phyloP scores from a whole-genome alignment of 2,797 vertebrate genomes.

The Myripristis murdjan region DNA sequence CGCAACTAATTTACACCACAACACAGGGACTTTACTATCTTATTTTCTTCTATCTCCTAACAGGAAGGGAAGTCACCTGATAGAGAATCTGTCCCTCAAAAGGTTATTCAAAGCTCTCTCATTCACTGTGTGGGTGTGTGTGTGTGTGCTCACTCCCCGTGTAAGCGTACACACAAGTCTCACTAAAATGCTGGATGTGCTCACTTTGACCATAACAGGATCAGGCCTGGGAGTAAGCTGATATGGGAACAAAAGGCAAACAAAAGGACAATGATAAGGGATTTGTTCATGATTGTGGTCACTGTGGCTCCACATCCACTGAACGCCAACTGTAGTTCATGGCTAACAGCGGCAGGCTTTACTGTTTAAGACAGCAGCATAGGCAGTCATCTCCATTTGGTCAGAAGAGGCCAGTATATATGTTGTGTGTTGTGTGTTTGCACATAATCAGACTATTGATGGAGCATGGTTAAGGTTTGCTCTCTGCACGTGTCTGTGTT shows the following conservation, averaged over 20 bases:
- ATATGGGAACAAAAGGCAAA: slow-evolving; percentile 19
- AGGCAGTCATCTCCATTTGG: neutral
- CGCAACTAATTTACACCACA: slow-evolving; percentile 24
- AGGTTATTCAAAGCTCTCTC: slow-evolving; percentile 73
- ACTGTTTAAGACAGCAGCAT: neutral
- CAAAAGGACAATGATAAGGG: slow-evolving; percentile 3
- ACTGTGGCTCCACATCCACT: neutral
- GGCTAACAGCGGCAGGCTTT: slow-evolving; percentile 25
- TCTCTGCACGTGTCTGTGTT: neutral
- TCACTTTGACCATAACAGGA: slow-evolving; percentile 8
- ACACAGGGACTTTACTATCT: slow-evolving; percentile 59
- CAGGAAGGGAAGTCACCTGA: slow-evolving; percentile 80
- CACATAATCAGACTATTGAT: neutral
- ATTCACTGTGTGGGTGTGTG: slow-evolving; percentile 31
- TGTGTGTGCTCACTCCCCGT: slow-evolving; percentile 47
- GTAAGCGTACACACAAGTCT: slow-evolving; percentile 39
- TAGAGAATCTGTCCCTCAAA: slow-evolving; percentile 79
- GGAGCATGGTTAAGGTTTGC: neutral
- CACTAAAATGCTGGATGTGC: slow-evolving; percentile 15
- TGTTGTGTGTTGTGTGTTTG: neutral
- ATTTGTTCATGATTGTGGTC: slow-evolving; percentile 2
- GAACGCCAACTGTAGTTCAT: neutral
- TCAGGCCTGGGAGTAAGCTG: slow-evolving; percentile 13
- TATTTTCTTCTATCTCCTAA: slow-evolving; percentile 65
- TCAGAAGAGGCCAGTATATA: neutral